Evolutionary conservation across 2,113 vertebrate species (phyloP).

Genomic region (Eupsittula cactorum): DNA sequence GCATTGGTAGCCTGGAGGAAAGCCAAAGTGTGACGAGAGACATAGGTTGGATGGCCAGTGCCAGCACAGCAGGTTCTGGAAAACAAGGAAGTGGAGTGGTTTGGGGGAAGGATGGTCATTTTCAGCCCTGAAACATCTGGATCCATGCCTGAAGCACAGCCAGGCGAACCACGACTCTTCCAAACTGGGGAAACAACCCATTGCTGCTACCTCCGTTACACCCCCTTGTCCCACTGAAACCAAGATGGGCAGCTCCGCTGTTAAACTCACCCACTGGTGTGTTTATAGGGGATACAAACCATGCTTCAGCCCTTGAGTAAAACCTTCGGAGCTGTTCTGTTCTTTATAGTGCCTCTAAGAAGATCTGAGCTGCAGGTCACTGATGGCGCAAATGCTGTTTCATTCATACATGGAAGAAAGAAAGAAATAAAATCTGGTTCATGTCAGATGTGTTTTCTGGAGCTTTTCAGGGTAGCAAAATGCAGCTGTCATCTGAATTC

Average conservation of each 20-base stretch:
- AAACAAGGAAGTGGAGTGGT: not conserved
- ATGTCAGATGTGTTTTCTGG: not conserved
- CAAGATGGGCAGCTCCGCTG: not conserved
- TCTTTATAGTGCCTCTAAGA: not conserved
- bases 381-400: not conserved
- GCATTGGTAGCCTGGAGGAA: not conserved
- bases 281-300: not conserved
- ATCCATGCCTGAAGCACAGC: not conserved
- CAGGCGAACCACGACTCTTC: not conserved
- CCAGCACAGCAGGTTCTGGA: not conserved
- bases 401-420: not conserved
- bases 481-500: not conserved
- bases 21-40: not conserved
- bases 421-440: not conserved
- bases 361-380: not conserved
- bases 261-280: too few relatives aligned
- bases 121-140: not conserved
- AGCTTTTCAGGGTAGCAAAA: not conserved
- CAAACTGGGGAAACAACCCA: not conserved
- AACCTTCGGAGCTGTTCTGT: not conserved
- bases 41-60: not conserved
- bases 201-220: accelerated
- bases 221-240: not conserved
- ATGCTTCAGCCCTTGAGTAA: accelerated
- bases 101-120: not conserved